phyloP scores from a whole-genome alignment of 2,888 invertebrate genomes.

The Synergus laeviventris region DNA sequence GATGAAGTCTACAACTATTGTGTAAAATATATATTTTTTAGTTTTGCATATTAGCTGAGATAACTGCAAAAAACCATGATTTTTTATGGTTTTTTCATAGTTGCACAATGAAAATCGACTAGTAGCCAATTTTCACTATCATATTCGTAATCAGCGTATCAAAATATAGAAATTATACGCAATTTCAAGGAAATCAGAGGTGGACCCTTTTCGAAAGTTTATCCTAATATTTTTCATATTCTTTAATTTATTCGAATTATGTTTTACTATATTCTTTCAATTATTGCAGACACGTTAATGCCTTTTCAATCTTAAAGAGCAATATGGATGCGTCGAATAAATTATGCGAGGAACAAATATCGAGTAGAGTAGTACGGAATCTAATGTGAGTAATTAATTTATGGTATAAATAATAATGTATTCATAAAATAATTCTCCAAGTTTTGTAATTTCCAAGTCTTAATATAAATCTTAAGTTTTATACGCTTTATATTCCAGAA shows the following conservation, averaged over 20 bases:
- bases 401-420: neutral
- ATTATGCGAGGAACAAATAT: slow-evolving; percentile 67
- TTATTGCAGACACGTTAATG: slow-evolving; percentile 61
- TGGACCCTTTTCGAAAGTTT: too few relatives aligned
- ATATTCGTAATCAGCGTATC: too few relatives aligned
- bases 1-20: too few relatives aligned
- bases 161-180: too few relatives aligned
- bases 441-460: neutral
- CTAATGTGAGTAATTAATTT: slow-evolving; percentile 60
- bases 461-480: neutral
- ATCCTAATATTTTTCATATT: too few relatives aligned
- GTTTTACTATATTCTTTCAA: slow-evolving; percentile 11
- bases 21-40: too few relatives aligned
- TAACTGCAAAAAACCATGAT: too few relatives aligned
- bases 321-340: slow-evolving; percentile 66
- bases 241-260: neutral
- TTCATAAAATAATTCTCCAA: neutral
- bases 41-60: too few relatives aligned
- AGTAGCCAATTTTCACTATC: too few relatives aligned
- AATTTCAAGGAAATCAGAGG: too few relatives aligned
- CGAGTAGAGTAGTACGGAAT: slow-evolving; percentile 59
- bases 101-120: too few relatives aligned
- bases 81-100: too few relatives aligned
- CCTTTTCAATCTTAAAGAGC: slow-evolving; percentile 62
- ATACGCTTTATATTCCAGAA: slow-evolving; percentile 48